Percentiles rank a stretch among this genome's conserved stretches.
Evolutionary conservation across 2,797 vertebrate genomes (phyloP).

Genomic region (Vespertilio murinus): DNA sequence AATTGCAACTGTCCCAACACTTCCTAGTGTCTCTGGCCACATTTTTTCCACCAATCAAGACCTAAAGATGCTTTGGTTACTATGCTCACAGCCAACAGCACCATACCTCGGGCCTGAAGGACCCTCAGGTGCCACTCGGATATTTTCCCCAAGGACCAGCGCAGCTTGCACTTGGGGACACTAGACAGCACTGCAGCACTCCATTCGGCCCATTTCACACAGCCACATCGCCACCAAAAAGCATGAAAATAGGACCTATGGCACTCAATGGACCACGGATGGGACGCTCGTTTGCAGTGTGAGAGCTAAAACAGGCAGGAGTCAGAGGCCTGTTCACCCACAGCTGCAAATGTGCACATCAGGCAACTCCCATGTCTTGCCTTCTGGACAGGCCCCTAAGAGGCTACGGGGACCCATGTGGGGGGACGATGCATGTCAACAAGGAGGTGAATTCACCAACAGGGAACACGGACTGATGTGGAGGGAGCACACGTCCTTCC

Average conservation of each 20-base stretch:
- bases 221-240: not conserved
- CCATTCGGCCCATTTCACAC: fast-evolving
- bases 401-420: fast-evolving
- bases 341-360: fast-evolving
- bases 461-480: fast-evolving
- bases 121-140: fast-evolving
- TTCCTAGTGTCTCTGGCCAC: not conserved
- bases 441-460: not conserved
- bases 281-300: fast-evolving
- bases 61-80: fast-evolving
- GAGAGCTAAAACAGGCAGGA: not conserved
- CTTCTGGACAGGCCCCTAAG: fast-evolving
- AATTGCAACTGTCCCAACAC: fast-evolving
- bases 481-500: fast-evolving
- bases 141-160: fast-evolving
- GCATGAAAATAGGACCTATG: not conserved
- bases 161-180: not conserved
- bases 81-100: fast-evolving
- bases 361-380: fast-evolving
- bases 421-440: not conserved
- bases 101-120: fast-evolving
- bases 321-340: fast-evolving
- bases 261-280: fast-evolving
- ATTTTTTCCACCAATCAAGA: too few relatives aligned
- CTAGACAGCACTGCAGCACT: fast-evolving